Conservation (phyloP, 2,113 vertebrate genomes). For the Lipophrys pholis region DNA sequence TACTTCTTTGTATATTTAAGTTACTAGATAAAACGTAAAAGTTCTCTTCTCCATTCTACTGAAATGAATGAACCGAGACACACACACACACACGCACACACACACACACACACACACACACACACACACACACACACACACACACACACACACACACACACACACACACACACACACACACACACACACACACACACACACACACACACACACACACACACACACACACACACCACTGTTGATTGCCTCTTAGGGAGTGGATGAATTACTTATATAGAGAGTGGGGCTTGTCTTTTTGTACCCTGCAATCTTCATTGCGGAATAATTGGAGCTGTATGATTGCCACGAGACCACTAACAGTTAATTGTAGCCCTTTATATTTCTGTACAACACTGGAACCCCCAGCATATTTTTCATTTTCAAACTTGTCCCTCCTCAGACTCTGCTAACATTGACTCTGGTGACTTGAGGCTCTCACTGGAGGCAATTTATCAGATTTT, state of each 20-base stretch:
- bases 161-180: neutral
- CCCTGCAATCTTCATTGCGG: neutral
- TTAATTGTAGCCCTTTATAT: neutral
- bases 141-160: no score
- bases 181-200: neutral
- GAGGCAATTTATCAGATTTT: conserved; percentile 15
- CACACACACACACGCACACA: neutral
- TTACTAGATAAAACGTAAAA: neutral
- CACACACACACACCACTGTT: neutral
- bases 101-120: neutral
- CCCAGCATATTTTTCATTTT: neutral
- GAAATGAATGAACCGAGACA: neutral
- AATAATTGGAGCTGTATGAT: conserved; percentile 1
- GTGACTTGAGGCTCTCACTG: conserved; percentile 2
- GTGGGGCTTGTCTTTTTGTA: neutral
- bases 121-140: neutral
- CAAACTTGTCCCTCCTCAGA: neutral
- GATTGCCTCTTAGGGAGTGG: neutral
- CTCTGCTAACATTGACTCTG: neutral
- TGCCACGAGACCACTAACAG: conserved; percentile 1
- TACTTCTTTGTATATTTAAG: neutral
- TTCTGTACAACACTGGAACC: neutral
- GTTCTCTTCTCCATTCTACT: neutral
- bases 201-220: neutral
- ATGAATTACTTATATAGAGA: neutral